Conservation (phyloP, 2,888 invertebrate genomes). For the Cephus sareptanus region DNA sequence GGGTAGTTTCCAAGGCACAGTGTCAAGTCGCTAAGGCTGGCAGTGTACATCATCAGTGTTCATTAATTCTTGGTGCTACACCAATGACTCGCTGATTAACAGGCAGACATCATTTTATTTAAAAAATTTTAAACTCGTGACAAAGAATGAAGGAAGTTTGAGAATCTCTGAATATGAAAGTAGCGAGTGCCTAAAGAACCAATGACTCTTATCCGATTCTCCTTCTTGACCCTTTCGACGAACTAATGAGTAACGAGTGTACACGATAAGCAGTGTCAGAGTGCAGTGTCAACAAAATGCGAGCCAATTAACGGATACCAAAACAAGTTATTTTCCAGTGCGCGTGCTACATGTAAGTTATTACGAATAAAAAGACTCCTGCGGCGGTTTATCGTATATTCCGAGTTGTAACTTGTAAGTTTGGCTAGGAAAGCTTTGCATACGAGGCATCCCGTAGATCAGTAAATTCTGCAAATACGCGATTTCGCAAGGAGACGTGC, state of each 20-base stretch:
- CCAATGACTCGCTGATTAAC: not conserved
- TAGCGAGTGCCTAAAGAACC: not conserved
- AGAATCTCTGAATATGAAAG: not conserved
- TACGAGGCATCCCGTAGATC: not conserved
- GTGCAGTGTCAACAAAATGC: conserved; percentile 45
- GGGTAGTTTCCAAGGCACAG: not conserved
- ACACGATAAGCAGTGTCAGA: conserved; percentile 31
- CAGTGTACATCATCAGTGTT: not conserved
- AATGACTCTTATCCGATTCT: not conserved
- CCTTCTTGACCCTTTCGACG: not conserved
- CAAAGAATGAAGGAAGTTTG: not conserved
- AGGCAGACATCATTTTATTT: not conserved
- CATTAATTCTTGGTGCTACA: not conserved
- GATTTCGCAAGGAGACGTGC: not conserved
- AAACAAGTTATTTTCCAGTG: not conserved
- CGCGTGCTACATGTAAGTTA: not conserved
- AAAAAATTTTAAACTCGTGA: not conserved
- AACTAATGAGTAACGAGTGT: not conserved
- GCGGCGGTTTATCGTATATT: not conserved
- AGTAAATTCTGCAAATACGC: not conserved
- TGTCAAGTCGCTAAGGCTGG: not conserved
- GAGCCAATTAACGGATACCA: conserved; percentile 36
- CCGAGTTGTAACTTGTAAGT: not conserved
- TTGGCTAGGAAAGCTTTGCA: not conserved
- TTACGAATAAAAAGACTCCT: not conserved